A percentile compares a stretch with the other conserved stretches of the same genome.
These are phyloP conservation scores for Pissodes strobi DNA, from an alignment of 1,140 invertebrate genomes.

Conservation along the genomic window DNA sequence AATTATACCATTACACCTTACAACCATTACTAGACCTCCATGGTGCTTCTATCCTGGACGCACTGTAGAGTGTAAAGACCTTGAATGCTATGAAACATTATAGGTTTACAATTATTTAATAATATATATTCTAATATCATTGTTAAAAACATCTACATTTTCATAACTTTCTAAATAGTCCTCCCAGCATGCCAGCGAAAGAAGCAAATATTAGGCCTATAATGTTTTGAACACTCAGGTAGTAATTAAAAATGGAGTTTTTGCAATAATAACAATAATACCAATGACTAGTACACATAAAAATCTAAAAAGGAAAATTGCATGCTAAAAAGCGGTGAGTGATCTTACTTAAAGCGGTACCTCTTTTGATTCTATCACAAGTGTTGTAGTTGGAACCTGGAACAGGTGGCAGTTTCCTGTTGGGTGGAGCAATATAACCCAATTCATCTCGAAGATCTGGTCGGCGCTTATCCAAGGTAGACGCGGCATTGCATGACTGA, in stretches of 20 bases:
- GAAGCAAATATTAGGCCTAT: neutral
- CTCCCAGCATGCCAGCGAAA: too few relatives aligned
- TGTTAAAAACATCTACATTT: too few relatives aligned
- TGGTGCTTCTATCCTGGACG: too few relatives aligned
- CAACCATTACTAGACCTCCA: too few relatives aligned
- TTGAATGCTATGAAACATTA: too few relatives aligned
- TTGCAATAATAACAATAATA: conserved; percentile 7
- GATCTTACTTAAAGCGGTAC: conserved; percentile 85
- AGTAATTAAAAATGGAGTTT: conserved; percentile 9
- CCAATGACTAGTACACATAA: conserved; percentile 21
- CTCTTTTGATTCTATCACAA: conserved; percentile 89
- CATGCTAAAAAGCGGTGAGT: conserved; percentile 50
- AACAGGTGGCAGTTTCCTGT: conserved; percentile 86
- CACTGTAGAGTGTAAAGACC: too few relatives aligned
- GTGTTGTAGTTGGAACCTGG: conserved; percentile 92
- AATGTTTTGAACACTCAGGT: neutral
- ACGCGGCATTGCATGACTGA: conserved; percentile 72
- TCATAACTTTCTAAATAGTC: too few relatives aligned
- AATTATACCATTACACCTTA: too few relatives aligned
- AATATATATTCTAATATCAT: too few relatives aligned
- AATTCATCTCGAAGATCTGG: conserved; percentile 85
- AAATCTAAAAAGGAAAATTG: conserved; percentile 30
- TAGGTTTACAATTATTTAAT: too few relatives aligned
- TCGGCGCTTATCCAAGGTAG: conserved; percentile 82
- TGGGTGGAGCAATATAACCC: conserved; percentile 90